Conservation (phyloP, 2,888 invertebrate species). For the Folsomia candida region DNA sequence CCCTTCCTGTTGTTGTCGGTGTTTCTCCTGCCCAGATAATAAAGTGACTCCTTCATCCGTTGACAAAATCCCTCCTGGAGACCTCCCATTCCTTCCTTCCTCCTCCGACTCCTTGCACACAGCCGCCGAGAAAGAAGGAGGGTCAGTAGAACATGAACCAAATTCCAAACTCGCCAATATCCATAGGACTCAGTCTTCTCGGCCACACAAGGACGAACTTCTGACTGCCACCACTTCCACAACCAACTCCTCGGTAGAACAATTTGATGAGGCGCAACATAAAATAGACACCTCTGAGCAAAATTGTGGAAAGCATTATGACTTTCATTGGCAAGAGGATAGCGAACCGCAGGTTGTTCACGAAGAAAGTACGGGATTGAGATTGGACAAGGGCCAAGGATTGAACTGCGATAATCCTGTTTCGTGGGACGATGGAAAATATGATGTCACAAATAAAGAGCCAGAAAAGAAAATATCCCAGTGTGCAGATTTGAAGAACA, state of each 20-base stretch:
- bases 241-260: not conserved
- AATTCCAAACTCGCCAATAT: not conserved
- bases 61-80: not conserved
- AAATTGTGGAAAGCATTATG: no score
- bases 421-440: no score
- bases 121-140: not conserved
- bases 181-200: not conserved
- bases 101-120: not conserved
- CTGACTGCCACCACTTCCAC: conserved; percentile 5
- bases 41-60: not conserved
- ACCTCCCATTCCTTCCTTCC: not conserved
- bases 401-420: no score
- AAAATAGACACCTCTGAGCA: no score
- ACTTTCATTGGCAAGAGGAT: no score
- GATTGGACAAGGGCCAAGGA: no score
- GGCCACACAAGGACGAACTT: not conserved
- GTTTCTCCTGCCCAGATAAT: not conserved
- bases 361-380: no score
- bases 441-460: no score
- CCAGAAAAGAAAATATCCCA: no score
- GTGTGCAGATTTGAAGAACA: no score
- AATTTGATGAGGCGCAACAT: no score
- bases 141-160: not conserved
- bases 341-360: no score
- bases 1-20: not conserved